Base-by-base conservation (phyloP, 2,888 invertebrate species). In the Taenaris catops region DNA sequence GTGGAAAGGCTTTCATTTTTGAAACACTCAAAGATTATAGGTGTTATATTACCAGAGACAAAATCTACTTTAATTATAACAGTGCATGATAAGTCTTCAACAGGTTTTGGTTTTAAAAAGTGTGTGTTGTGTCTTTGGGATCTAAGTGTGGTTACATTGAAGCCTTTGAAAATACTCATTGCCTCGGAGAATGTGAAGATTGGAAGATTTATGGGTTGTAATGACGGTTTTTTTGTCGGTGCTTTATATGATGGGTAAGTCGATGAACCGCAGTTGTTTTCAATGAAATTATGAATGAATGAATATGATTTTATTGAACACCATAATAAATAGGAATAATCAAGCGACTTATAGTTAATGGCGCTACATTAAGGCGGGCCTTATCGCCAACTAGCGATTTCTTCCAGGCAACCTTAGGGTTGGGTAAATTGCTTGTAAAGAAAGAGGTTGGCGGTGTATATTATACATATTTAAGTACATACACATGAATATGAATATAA, bases 211-310 rank as follows among this genome's bases (percentile, higher is more conserved):
- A 63, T 49, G 35, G 84, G 81, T 0, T 58, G 46, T 19, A 52
- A 61, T n/a, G 69, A 76, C 45, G 86, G 86, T 0, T 47, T 76
- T 20, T 67, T 86, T 31, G 64, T 79, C 1, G 84, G 75, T 14
- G 78, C 74, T 14, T 59, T 86, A 34, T 55, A 65, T 31, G 84
- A 87, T 49, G 64, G 83, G 86, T 86, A 53, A 63, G 73, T 23
- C 28, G n/a, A n/a, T n/a, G n/a, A n/a, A n/a, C n/a, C n/a, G n/a
- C n/a, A n/a, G n/a, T n/a, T n/a, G n/a, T n/a, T n/a, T n/a, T n/a
- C n/a, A n/a, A n/a, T n/a, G n/a, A n/a, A n/a, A n/a, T n/a, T n/a
- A n/a, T n/a, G n/a, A n/a, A n/a, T n/a, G n/a, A n/a, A n/a, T n/a
- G n/a, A n/a, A n/a, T n/a, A n/a, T n/a, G n/a, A n/a, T n/a, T n/a